A percentile compares a stretch with the other conserved stretches of the same genome.
These are phyloP conservation scores for Esperia sulphurella DNA, from an alignment of 2,888 invertebrate species.

Conservation along the genomic window DNA sequence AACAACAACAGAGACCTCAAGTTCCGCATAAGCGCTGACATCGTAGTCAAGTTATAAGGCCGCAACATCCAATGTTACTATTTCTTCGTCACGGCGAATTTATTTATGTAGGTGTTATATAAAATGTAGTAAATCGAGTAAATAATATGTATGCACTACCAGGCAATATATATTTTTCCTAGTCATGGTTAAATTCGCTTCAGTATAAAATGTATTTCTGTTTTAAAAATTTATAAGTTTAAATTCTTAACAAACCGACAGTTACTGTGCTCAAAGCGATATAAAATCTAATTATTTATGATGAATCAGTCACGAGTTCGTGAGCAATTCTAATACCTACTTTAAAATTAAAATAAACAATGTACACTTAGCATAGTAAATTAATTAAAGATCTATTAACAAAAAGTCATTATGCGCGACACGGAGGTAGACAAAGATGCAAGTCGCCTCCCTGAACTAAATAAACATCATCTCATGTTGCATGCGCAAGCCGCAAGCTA, in stretches of 20 bases:
- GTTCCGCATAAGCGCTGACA: background rate
- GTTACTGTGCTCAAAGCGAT: too few relatives aligned
- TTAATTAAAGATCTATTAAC: background rate
- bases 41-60: background rate
- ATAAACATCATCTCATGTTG: constrained; percentile 58
- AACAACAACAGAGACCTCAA: background rate
- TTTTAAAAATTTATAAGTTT: too few relatives aligned
- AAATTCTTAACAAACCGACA: too few relatives aligned
- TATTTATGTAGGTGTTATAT: too few relatives aligned
- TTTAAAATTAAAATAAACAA: constrained; percentile 12
- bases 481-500: constrained; percentile 38
- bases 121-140: too few relatives aligned
- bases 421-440: constrained; percentile 9
- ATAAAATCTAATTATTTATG: background rate
- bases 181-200: too few relatives aligned
- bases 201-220: too few relatives aligned
- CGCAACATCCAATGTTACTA: background rate
- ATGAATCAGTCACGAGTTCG: constrained; percentile 12
- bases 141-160: too few relatives aligned
- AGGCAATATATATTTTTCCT: too few relatives aligned
- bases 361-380: constrained; percentile 8
- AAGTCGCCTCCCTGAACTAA: constrained; percentile 42
- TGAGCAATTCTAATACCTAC: constrained; percentile 12
- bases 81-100: too few relatives aligned
- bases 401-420: too few relatives aligned